phyloP scores from a whole-genome alignment of 2,113 vertebrate species.

The Phocoena phocoena region DNA sequence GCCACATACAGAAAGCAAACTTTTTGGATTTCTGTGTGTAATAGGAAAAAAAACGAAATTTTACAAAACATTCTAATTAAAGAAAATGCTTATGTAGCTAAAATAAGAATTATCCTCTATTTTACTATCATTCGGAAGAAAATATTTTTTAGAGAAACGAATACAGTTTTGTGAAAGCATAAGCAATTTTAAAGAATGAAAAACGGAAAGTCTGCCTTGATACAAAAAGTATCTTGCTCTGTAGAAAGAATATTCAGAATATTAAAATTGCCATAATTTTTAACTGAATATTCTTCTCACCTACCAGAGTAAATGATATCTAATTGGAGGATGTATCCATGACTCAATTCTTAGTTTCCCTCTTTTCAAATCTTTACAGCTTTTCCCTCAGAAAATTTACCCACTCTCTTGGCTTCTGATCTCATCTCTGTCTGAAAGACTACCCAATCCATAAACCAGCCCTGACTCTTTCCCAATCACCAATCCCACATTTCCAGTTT shows the following conservation, averaged over 20 bases:
- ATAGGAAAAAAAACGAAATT: not conserved
- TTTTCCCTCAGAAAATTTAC: conserved; percentile 8
- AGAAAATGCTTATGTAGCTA: not conserved
- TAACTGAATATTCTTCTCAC: not conserved
- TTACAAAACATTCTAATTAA: conserved; percentile 27
- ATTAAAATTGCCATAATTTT: not conserved
- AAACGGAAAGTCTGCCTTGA: not conserved
- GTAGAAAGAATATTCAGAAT: not conserved
- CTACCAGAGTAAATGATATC: not conserved
- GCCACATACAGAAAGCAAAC: not conserved
- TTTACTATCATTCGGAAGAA: conserved; percentile 26
- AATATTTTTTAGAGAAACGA: not conserved
- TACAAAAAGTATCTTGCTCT: conserved; percentile 1
- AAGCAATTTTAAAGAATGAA: conserved; percentile 1
- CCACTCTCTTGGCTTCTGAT: not conserved
- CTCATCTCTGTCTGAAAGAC: not conserved
- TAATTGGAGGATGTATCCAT: not conserved
- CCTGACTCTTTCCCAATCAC: not conserved
- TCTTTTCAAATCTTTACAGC: not conserved
- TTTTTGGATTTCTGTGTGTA: not conserved
- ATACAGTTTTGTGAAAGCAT: not conserved
- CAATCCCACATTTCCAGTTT: not conserved
- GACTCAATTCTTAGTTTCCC: not conserved
- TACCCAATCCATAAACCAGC: not conserved
- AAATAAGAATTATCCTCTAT: conserved; percentile 18